Conservation (phyloP, 2,888 invertebrate genomes). For the Platycnemis pennipes region DNA sequence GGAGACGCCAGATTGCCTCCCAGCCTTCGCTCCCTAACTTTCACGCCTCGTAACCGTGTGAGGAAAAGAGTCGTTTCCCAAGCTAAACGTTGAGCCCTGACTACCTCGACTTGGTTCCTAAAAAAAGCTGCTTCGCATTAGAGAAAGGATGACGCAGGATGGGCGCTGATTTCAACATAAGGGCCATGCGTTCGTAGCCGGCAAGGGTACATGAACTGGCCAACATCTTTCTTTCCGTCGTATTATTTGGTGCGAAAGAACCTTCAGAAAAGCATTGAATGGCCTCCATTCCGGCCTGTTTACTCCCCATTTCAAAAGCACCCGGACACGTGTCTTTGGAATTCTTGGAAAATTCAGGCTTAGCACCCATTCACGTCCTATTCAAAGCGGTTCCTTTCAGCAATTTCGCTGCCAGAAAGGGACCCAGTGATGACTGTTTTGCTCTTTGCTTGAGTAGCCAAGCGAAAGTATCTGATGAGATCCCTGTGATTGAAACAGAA, state of each 20-base stretch:
- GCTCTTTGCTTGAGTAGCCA: too few relatives aligned
- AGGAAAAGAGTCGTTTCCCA: not conserved
- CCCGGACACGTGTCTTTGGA: not conserved
- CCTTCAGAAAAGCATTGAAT: not conserved
- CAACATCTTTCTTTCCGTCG: not conserved
- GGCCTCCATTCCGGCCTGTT: not conserved
- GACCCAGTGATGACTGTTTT: too few relatives aligned
- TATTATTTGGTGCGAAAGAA: not conserved
- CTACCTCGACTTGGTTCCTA: not conserved
- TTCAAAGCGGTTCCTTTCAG: too few relatives aligned
- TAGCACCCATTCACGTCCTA: too few relatives aligned
- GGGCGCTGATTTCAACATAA: not conserved
- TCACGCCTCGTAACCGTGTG: not conserved
- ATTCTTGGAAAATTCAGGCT: not conserved
- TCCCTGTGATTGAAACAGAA: too few relatives aligned
- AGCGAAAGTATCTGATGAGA: too few relatives aligned
- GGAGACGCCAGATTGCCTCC: not conserved
- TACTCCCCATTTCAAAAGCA: not conserved
- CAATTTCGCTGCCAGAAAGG: too few relatives aligned
- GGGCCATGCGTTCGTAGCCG: not conserved
- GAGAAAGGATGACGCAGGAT: not conserved
- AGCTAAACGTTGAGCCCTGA: not conserved
- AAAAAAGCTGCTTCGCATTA: not conserved
- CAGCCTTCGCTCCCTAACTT: not conserved
- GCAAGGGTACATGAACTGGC: not conserved